Base-by-base conservation (phyloP, 2,797 vertebrate species). In the Chiroxiphia lanceolata region DNA sequence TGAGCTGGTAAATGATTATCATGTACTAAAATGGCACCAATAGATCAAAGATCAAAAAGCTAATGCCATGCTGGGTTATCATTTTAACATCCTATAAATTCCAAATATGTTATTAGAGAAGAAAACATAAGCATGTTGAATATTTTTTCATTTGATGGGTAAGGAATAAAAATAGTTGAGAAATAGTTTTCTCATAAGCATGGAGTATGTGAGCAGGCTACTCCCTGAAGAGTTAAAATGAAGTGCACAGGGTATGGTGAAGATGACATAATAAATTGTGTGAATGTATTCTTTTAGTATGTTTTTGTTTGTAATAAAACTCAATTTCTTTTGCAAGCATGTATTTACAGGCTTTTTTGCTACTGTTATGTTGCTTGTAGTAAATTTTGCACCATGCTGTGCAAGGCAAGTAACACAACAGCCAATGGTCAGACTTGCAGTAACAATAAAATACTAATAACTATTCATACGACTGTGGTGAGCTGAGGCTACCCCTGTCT, bases 231-330 rank as follows among this genome's bases (percentile, higher is more conserved):
- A 85, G 48, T 50, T 92, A 67, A 87, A 96, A 81, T 44, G 25
- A 75, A 88, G 57, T n/a, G 18, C 23, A 54, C 4, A 22, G 47
- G 25, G 11, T 81, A 78, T 45, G 25, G 65, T 0, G 0, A 93
- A 85, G 72, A 69, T 48, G 56, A 89, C 65, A 86, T 87, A 85
- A 72, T 93, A 90, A 96, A 94, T 83, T 54, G 45, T 50, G 31
- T 56, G 42, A 54, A 70, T 79, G 68, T 90, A 40, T 94, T 96
- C 26, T 97, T 96, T 94, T 69, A 69, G 87, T 86, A 61, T 90
- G 77, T 93, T 94, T 83, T 91, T 94, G 53, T 88, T 84, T 51
- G 57, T 69, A 89, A 91, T 94, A 91, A 95, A 96, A 95, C 57
- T 82, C 72, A 18, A 80, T 96, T 96, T 86, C 54, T 94, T 96